Percentiles rank a stretch among this genome's conserved stretches.
phyloP scores from a whole-genome alignment of 2,888 invertebrate genomes.

The Tryphoninae sp. region DNA sequence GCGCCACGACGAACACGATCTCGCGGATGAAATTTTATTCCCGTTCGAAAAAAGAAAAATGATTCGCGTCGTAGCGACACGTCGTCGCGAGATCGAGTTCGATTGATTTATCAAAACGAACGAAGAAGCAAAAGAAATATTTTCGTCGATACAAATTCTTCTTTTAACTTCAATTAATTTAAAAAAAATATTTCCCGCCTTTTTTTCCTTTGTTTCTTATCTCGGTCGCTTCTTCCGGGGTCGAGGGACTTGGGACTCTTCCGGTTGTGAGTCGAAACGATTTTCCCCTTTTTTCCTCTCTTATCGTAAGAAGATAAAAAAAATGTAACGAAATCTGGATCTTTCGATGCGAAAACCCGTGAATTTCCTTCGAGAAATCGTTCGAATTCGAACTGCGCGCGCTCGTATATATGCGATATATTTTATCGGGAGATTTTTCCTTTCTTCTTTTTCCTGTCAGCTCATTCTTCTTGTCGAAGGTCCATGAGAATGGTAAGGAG shows the following conservation, averaged over 20 bases:
- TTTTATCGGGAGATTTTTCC: not conserved
- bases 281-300: not conserved
- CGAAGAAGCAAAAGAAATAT: no score
- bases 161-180: no score
- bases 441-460: constrained; percentile 5
- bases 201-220: no score
- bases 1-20: not conserved
- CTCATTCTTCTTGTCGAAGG: constrained; percentile 32
- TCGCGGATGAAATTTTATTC: no score
- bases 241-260: not conserved
- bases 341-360: not conserved
- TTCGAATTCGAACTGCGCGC: not conserved
- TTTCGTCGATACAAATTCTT: no score
- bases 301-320: no score
- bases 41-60: no score
- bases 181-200: no score
- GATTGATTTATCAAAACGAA: no score
- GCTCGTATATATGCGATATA: not conserved
- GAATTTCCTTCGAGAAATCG: not conserved
- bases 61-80: no score
- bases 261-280: not conserved
- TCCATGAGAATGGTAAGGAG: not conserved
- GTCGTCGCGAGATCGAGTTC: no score
- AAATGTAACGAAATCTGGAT: constrained; percentile 8
- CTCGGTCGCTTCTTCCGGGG: no score